Evolutionary conservation across 2,888 invertebrate species (phyloP), one percentile per base, ranked within the genome.

Genomic region (Tinea semifulvella): DNA sequence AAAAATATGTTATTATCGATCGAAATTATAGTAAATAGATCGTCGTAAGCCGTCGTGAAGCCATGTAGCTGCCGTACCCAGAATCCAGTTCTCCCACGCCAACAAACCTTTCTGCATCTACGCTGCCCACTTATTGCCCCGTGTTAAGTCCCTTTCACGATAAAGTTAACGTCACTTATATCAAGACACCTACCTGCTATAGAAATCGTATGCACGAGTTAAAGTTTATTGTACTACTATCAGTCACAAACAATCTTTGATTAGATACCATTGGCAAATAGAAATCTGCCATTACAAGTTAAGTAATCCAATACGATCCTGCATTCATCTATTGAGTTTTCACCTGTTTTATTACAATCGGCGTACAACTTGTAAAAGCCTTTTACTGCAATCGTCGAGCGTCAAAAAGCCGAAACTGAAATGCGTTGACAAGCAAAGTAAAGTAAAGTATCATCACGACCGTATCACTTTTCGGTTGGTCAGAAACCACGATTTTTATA

Each of bases 81-180:
- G 36, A 16, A 36, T 36, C 36, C 36, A 36, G 36, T 36, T 36
- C 36, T 36, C 36, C 36, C 36, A 36, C 36, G 36, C 36, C n/a
- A 17, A 6, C n/a, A 36, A 36, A 36, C 18, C 16, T 31, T 18
- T 16, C 36, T 36, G 36, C 36, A 36, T 36, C 18, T 4, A 18
- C 16, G 17, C 36, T 36, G 16, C 36, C 36, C 36, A 36, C 36
- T 18, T 10, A 3, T n/a, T 18, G 5, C n/a, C 17, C 36, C 36
- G n/a, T 36, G 16, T 8, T 8, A 22, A 22, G 8, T 18, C 17
- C 36, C 36, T 36, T 36, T 36, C 36, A 16, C 36, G 36, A 36
- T 18, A 18, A 36, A 36, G 2, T 18, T 36, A 31, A 36, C 36
- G 36, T 36, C 18, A 18, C 36, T 36, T 36, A 36, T 10, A 18